Base-by-base conservation (phyloP, 2,113 vertebrate species). In the Paradoxurus hermaphroditus region DNA sequence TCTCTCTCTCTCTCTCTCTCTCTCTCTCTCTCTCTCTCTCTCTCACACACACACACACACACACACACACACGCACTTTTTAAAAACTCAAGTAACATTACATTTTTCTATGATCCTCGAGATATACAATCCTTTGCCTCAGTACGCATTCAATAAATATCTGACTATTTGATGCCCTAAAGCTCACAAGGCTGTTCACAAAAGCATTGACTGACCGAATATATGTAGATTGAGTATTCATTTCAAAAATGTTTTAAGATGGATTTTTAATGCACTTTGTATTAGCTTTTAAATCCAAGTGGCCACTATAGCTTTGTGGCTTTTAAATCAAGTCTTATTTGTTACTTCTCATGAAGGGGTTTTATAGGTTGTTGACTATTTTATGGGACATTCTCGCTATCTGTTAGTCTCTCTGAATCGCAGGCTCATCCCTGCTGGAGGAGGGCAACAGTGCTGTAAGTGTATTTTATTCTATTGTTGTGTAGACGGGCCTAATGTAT, bases 321-420 rank as follows among this genome's bases (percentile, higher is more conserved):
- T 98, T 93, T 94, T 94, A 95, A 94, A 92, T 84, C 56, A 88
- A 89, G 46, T n/a, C 67, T 75, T 94, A 72, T 96, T 91, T 96
- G 7, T 72, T 90, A 86, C 13, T 95, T 39, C 29, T 82, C 36
- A 73, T 67, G 49, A 81, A 95, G 12, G 72, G n/a, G 82, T 95
- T 95, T 94, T 75, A 95, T 68, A 88, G 62, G 73, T 68, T 90
- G 27, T 49, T 91, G 49, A 83, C n/a, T 89, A 89, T 89, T 94
- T 88, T 84, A 67, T 96, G 78, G 79, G 91, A 91, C 36, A 83
- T 63, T 83, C 27, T 53, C 88, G 46, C 31, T 77, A 59, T 49
- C 63, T 27, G 5, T 86, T 92, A 92, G 85, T 97, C 15, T 86
- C 65, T 84, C 34, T 92, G 51, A 86, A 70, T 86, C 88, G 31